A percentile compares a stretch with the other conserved stretches of the same genome.
Evolutionary conservation across 2,888 invertebrate genomes (phyloP).

Genomic region (Mystacides longicornis): DNA sequence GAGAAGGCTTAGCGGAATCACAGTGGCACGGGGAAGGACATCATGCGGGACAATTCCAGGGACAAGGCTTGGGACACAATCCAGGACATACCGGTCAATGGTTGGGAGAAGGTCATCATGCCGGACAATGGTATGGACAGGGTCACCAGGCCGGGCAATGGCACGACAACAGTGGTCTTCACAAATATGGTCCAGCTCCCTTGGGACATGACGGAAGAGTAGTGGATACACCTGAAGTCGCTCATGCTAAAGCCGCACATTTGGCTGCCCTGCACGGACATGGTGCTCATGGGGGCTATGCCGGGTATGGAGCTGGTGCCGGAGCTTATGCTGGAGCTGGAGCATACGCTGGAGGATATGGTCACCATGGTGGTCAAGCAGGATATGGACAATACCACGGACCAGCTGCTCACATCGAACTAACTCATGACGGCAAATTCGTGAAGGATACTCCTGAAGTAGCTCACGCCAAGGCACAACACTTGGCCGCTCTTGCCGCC

Average conservation of each 20-base stretch:
- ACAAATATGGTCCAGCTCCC: constrained; percentile 28
- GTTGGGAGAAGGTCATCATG: not conserved
- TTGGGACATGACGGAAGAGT: constrained; percentile 48
- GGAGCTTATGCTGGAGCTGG: constrained; percentile 5
- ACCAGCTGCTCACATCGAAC: not conserved
- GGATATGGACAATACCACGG: not conserved
- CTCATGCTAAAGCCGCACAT: constrained; percentile 28
- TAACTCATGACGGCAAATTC: constrained; percentile 2
- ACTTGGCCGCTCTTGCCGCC: constrained; percentile 3
- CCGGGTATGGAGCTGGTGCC: not conserved
- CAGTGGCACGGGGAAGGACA: not conserved
- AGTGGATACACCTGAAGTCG: constrained; percentile 55
- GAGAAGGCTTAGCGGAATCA: constrained; percentile 14
- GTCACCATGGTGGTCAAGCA: not conserved
- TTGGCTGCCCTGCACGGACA: constrained; percentile 1
- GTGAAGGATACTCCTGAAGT: constrained; percentile 4
- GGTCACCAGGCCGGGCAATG: not conserved
- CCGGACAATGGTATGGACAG: not conserved
- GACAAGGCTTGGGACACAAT: not conserved
- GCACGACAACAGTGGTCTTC: constrained; percentile 21
- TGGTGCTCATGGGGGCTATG: not conserved
- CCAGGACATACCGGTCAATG: not conserved
- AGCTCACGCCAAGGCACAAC: constrained; percentile 2
- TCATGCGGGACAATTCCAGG: not conserved
- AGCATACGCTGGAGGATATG: not conserved